Conservation (phyloP, 2,888 invertebrate species). For the Yponomeuta sedellus region DNA sequence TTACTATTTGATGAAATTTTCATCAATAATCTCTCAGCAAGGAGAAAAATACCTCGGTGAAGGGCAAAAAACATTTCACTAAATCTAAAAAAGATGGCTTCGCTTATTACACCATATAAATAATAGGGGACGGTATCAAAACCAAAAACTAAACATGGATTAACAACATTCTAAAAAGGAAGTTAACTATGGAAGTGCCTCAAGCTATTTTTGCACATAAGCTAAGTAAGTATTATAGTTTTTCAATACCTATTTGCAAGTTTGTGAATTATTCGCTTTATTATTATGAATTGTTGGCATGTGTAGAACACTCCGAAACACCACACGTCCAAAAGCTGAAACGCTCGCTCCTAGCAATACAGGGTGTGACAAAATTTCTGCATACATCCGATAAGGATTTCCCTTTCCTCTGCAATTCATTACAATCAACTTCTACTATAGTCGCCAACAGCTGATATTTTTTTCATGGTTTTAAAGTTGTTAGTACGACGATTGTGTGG, state of each 20-base stretch:
- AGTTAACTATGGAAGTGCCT: conserved; percentile 22
- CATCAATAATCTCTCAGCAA: conserved; percentile 20
- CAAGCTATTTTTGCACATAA: conserved; percentile 50
- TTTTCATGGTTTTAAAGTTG: no score
- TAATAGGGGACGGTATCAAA: background rate
- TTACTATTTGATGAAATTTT: background rate
- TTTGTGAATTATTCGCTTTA: background rate
- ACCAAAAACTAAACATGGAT: background rate
- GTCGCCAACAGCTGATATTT: no score
- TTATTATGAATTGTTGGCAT: conserved; percentile 1
- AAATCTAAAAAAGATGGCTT: background rate
- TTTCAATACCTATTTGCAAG: background rate
- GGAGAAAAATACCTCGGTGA: conserved; percentile 45
- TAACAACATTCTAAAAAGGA: conserved; percentile 5
- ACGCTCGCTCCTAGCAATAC: background rate
- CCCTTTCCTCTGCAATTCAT: no score
- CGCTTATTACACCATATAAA: background rate
- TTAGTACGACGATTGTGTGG: no score
- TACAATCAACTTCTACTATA: no score
- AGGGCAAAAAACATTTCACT: conserved; percentile 32
- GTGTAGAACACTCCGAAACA: background rate
- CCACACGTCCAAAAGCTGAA: background rate
- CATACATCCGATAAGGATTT: no score
- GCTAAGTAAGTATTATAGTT: conserved; percentile 6
- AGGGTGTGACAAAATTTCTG: no score